These are phyloP conservation scores for Panagrolaimus sp. DNA, from an alignment of 1,140 invertebrate genomes.

Conservation along the genomic window DNA sequence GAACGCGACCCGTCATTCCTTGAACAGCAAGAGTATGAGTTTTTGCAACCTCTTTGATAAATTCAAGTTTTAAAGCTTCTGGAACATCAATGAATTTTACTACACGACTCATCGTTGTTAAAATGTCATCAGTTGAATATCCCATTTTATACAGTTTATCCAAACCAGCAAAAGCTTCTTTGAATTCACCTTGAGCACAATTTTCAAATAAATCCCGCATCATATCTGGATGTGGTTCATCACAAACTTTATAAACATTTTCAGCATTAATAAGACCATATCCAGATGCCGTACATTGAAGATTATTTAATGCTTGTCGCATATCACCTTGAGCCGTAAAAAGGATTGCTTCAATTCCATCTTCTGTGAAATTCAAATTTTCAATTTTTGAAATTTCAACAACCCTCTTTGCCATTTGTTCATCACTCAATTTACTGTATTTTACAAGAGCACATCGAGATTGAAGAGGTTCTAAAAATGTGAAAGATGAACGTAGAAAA, in stretches of 20 bases:
- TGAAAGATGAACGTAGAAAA: neutral
- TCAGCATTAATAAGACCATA: slow-evolving; percentile 83
- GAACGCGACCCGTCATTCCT: neutral
- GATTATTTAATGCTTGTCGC: slow-evolving; percentile 90
- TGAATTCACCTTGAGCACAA: slow-evolving; percentile 72
- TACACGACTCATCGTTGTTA: neutral
- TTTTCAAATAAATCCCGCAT: slow-evolving; percentile 84
- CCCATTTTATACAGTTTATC: slow-evolving; percentile 17
- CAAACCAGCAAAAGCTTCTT: slow-evolving; percentile 72
- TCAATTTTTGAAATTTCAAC: slow-evolving; percentile 72
- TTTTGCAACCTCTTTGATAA: neutral
- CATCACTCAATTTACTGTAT: slow-evolving; percentile 84
- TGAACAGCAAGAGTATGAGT: slow-evolving; percentile 7
- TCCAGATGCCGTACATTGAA: slow-evolving; percentile 92
- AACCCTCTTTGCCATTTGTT: slow-evolving; percentile 74
- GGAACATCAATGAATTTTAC: slow-evolving; percentile 2
- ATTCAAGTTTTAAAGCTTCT: neutral
- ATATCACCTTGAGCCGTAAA: slow-evolving; percentile 98
- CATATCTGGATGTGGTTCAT: slow-evolving; percentile 92
- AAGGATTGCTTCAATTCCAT: slow-evolving; percentile 90
- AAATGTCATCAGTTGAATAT: neutral
- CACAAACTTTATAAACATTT: slow-evolving; percentile 99
- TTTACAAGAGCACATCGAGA: slow-evolving; percentile 92
- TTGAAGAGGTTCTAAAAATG: slow-evolving; percentile 80
- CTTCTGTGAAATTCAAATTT: slow-evolving; percentile 77